Evolutionary conservation across 64 coral and sea anemone species (phyloP).

Genomic region (Anthopleura sola): DNA sequence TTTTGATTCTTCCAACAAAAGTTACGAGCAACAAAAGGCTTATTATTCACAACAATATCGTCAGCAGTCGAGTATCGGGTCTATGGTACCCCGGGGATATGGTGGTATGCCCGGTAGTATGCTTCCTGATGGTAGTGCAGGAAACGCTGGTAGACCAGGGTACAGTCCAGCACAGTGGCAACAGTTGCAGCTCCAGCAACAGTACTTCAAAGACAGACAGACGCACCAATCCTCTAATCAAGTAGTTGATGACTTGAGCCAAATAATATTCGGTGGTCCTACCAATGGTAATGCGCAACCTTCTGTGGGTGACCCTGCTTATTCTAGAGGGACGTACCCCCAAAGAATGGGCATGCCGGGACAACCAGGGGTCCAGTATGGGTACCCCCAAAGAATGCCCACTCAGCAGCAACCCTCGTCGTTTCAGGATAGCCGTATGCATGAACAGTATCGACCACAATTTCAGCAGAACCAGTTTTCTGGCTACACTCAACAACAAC

Average conservation of each 20-base stretch:
- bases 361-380: conserved; percentile 35
- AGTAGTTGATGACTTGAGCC: conserved; percentile 87
- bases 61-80: conserved; percentile 31
- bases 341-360: conserved; percentile 45
- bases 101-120: conserved; percentile 49
- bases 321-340: conserved; percentile 36
- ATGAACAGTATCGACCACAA: conserved; percentile 45
- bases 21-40: conserved; percentile 67
- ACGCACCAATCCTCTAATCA: conserved; percentile 45
- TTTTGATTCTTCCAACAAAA: conserved; percentile 10
- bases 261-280: conserved; percentile 75
- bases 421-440: neutral
- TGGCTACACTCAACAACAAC: conserved; percentile 44
- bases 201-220: conserved; percentile 57
- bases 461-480: conserved; percentile 64
- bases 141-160: conserved; percentile 26
- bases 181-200: conserved; percentile 64
- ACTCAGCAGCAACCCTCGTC: conserved; percentile 49
- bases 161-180: conserved; percentile 68
- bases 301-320: conserved; percentile 33
- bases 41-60: conserved; percentile 65
- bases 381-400: conserved; percentile 44
- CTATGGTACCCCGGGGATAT: conserved; percentile 51
- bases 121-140: conserved; percentile 29
- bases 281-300: conserved; percentile 7